phyloP scores from a whole-genome alignment of 2,797 vertebrate species.

The Columba guinea region DNA sequence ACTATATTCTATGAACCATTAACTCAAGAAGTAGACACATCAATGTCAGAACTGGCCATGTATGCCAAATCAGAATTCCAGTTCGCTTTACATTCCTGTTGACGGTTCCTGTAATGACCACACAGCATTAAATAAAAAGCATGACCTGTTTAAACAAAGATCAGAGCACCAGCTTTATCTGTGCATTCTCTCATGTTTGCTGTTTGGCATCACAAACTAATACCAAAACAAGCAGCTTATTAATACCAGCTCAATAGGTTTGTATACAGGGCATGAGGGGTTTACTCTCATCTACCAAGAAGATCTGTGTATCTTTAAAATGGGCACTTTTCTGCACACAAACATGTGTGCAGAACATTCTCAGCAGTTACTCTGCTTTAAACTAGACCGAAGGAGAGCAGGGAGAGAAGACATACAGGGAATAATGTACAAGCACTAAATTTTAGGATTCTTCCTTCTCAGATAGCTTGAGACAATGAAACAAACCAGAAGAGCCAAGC shows the following conservation, averaged over 20 bases:
- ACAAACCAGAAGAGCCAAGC: neutral
- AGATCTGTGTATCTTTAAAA: neutral
- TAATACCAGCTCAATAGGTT: neutral
- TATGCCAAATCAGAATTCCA: neutral
- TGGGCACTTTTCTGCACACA: neutral
- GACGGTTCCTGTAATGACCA: slow-evolving; percentile 5
- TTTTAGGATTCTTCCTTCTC: neutral
- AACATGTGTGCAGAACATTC: neutral
- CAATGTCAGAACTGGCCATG: neutral
- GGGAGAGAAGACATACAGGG: neutral
- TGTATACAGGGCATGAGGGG: neutral
- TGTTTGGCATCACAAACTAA: slow-evolving; percentile 10
- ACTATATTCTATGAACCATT: neutral
- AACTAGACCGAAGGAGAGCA: neutral
- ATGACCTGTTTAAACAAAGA: slow-evolving; percentile 58
- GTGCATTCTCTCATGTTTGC: neutral
- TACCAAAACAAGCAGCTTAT: neutral
- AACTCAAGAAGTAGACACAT: neutral
- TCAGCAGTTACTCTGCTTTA: neutral
- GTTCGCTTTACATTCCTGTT: neutral
- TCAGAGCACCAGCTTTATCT: slow-evolving; percentile 25
- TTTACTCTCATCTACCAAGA: neutral
- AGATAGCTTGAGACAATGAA: neutral
- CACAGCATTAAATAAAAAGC: slow-evolving; percentile 38
- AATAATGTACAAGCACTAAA: neutral